Evolutionary conservation across 2,113 vertebrate genomes (phyloP), one percentile per base, ranked within the genome.

Genomic region (Phaetusa simplex): DNA sequence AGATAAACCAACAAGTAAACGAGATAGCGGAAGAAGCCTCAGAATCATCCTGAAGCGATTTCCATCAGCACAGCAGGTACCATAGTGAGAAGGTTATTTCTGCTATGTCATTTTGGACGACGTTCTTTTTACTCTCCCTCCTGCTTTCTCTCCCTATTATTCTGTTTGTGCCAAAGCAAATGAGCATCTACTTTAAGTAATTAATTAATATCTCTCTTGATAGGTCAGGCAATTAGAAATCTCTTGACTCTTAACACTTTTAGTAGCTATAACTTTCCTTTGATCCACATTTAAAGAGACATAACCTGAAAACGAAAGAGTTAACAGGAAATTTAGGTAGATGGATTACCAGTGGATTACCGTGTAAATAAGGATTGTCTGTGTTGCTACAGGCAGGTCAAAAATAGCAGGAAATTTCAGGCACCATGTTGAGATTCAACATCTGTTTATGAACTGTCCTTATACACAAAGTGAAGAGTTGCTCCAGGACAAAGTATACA

Each of bases 161-260:
- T 92, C 66, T 82, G 40, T 49, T 78, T 74, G 40, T 55, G 42
- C 36, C 71, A 95, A 93, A 95, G 67, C 61, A 94, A 97, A 96
- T 21, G 38, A 94, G 52, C 43, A 84, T 65, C 91, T 87, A 80
- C 86, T 97, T 96, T 40, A 66, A 88, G 67, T 72, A 88, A 52
- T 23, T 94, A 82, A 96, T 90, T 85, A 96, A 89, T 91, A 82
- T 9, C 4, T 15, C 32, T 56, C 76, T 85, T 82, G 78, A 93
- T 89, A 88, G 38, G 72, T 9, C 85, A 92, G 36, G 19, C 94
- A 86, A 96, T 87, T 87, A 96, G 96, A 95, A 97, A 82, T 90
- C 73, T 34, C 38, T 55, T 45, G 43, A 89, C 58, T 95, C 67
- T 85, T 62, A 86, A 72, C 62, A 61, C 78, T 86, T 86, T 92